A percentile compares a stretch with the other conserved stretches of the same genome.
phyloP scores from a whole-genome alignment of 2,797 vertebrate species.

The Urophycis tenuis region DNA sequence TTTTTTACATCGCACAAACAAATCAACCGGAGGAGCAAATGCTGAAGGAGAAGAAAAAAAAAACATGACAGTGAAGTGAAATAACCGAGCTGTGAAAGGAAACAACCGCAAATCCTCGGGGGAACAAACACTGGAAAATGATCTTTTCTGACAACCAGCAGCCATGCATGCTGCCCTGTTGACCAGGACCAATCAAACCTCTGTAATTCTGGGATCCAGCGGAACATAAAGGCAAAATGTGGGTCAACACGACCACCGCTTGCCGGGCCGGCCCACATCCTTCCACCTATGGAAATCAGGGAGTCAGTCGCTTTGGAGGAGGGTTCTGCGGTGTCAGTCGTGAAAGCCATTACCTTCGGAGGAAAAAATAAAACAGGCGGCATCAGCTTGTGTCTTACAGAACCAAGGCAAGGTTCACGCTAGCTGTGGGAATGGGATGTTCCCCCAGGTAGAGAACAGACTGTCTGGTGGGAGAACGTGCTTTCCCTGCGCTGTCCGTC shows the following conservation, averaged over 20 bases:
- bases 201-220: background rate
- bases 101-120: constrained; percentile 4
- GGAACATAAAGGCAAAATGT: constrained; percentile 9
- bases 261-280: constrained; percentile 8
- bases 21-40: background rate
- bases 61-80: constrained; percentile 1
- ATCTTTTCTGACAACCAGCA: constrained; percentile 29
- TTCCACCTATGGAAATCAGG: constrained; percentile 5
- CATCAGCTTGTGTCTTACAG: background rate
- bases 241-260: constrained; percentile 8
- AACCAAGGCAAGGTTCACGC: background rate
- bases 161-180: constrained; percentile 13
- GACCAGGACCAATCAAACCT: constrained; percentile 8
- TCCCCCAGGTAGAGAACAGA: background rate
- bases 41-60: background rate
- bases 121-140: constrained; percentile 16
- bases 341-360: constrained; percentile 9
- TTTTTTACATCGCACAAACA: background rate
- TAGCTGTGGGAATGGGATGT: background rate
- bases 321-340: constrained; percentile 17
- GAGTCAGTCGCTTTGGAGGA: constrained; percentile 14
- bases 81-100: background rate
- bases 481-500: background rate
- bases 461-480: no score
- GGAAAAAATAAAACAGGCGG: background rate